Percentiles rank a stretch among this genome's conserved stretches.
These are phyloP conservation scores for Scotopteryx bipunctaria DNA, from an alignment of 2,888 invertebrate genomes.

Conservation along the genomic window DNA sequence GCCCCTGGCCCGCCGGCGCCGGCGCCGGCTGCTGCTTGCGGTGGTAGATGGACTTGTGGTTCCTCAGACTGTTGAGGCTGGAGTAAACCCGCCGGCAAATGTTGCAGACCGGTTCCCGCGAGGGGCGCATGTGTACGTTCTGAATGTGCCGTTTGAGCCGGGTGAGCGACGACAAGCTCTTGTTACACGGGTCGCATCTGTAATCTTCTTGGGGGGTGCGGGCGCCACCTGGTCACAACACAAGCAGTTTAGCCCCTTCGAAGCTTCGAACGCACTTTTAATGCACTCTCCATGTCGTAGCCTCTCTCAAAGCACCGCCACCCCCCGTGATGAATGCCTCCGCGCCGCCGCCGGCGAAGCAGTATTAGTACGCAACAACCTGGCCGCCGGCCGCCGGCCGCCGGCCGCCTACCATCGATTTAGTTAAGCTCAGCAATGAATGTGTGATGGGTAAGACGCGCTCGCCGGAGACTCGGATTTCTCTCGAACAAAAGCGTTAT, in stretches of 20 bases:
- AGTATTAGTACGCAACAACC: constrained; percentile 64
- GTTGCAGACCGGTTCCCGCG: constrained; percentile 95
- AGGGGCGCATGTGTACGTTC: constrained; percentile 95
- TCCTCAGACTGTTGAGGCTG: constrained; percentile 94
- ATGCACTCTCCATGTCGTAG: constrained; percentile 81
- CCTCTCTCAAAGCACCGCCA: constrained; percentile 81
- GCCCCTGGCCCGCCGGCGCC: constrained; percentile 53
- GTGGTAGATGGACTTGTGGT: constrained; percentile 97
- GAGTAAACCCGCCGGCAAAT: constrained; percentile 96
- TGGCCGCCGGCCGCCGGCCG: neutral
- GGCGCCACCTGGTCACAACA: constrained; percentile 87
- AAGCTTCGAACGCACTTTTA: constrained; percentile 79
- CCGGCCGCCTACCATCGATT: constrained; percentile 59
- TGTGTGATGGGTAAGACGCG: constrained; percentile 44
- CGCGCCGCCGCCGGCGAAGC: constrained; percentile 75
- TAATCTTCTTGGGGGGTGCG: constrained; percentile 92
- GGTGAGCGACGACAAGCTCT: constrained; percentile 93
- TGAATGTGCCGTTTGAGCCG: constrained; percentile 95
- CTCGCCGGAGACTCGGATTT: constrained; percentile 56
- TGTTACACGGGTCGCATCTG: constrained; percentile 96
- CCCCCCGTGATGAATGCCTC: constrained; percentile 66
- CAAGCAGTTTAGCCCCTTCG: constrained; percentile 80
- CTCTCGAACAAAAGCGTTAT: constrained; percentile 71
- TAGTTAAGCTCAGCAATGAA: constrained; percentile 67
- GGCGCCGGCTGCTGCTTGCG: constrained; percentile 89